Evolutionary conservation across 92 coral and sea anemone species (phyloP), one percentile per base, ranked within the genome.

Genomic region (Bergia puertoricense): DNA sequence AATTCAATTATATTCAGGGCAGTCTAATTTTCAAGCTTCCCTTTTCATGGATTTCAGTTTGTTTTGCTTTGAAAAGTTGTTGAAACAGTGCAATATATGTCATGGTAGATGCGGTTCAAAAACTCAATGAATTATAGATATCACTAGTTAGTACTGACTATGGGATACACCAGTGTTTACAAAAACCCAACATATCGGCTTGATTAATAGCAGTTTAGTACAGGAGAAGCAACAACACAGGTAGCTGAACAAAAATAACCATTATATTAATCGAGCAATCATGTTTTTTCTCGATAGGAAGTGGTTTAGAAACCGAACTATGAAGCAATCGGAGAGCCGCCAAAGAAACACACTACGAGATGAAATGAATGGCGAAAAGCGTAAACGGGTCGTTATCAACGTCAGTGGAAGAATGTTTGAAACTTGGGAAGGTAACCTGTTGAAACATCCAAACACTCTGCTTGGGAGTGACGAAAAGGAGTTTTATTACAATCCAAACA

Each of bases 321-420:
- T 72, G 79, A 44, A 48, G 16, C 42, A 51, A 30, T 0, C 62
- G 5, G 68, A 73, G 6, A 36, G 42, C 11, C 77, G 38, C 42
- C 16, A 8, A 46, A 2, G 41, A 45, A 54, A 37, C 4, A 40
- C 67, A 36, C 41, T 36, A 9, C 65, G 39, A 46, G 43, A 71
- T 22, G 46, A 69, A 38, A 48, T 15, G 44, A 72, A 46, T 2
- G 56, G 65, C 6, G 68, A 84, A 8, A 84, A 37, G 68, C 54
- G 56, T 30, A 91, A 87, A 23, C 39, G 93, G 46, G 85, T 91
- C 9, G 90, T 86, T 0, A 74, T 91, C 66, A 86, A 86, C 54
- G 93, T 91, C 5, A 75, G 88, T 66, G 93, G 93, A 20, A 66
- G 90, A 18, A 89, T 76, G 79, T 91, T 81, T 37, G 93, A 91